Evolutionary conservation across 2,113 vertebrate genomes (phyloP).

Genomic region (Coptodon rendalli): DNA sequence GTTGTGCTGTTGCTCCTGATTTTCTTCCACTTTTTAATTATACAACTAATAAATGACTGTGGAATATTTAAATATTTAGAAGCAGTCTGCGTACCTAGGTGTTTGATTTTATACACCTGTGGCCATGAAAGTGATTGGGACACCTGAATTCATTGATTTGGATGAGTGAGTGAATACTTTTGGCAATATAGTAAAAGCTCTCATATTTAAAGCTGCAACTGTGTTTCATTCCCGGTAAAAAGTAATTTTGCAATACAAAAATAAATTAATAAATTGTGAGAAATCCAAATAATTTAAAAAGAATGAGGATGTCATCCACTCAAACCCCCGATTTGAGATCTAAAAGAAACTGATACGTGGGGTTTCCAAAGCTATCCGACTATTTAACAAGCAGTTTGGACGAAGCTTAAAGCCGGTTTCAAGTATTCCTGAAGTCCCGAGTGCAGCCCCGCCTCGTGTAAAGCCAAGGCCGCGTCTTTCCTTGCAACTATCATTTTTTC

Average conservation of each 20-base stretch:
- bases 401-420: neutral
- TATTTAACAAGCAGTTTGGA: neutral
- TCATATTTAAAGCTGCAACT: neutral
- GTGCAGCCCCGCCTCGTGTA: neutral
- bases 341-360: neutral
- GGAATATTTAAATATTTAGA: neutral
- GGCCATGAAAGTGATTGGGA: neutral
- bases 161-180: neutral
- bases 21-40: neutral
- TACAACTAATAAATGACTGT: neutral
- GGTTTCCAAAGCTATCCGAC: neutral
- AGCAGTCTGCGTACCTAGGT: accelerated
- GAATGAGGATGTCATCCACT: neutral
- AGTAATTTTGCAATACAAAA: neutral
- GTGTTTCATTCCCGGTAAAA: neutral
- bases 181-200: neutral
- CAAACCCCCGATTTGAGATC: neutral
- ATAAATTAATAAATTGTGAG: neutral
- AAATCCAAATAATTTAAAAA: neutral
- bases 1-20: accelerated
- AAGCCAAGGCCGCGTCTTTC: neutral
- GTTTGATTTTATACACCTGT: neutral
- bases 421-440: neutral
- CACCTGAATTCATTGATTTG: neutral
- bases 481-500: neutral